These are phyloP conservation scores for Epizoanthus ramosus DNA, from an alignment of 92 coral and sea anemone genomes.

Conservation along the genomic window DNA sequence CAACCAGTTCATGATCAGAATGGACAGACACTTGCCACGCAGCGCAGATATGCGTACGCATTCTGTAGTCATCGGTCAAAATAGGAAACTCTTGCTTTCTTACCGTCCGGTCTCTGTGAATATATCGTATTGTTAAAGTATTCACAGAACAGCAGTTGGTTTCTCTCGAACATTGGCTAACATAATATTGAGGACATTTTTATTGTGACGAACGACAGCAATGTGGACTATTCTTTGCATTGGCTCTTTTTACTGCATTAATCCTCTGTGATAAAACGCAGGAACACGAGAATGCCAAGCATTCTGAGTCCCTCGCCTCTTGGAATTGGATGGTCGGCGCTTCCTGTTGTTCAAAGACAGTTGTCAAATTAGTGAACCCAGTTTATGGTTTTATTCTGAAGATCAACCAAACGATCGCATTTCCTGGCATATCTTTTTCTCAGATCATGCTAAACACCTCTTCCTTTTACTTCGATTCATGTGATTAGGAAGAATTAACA, in stretches of 20 bases:
- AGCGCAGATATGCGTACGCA: background rate
- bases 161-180: conserved; percentile 1
- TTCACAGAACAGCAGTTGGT: conserved; percentile 12
- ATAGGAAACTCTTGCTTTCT: background rate
- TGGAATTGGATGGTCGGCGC: background rate
- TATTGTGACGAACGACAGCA: conserved; percentile 23
- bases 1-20: no score
- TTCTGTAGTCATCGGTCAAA: background rate
- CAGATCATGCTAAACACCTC: background rate
- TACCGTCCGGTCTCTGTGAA: background rate
- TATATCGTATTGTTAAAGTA: background rate
- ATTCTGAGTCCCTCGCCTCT: background rate
- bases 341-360: no score
- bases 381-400: background rate
- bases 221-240: conserved; percentile 32
- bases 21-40: background rate
- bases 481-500: background rate
- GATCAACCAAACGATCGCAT: background rate
- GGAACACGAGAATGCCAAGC: conserved; percentile 8
- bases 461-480: background rate
- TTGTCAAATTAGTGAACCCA: background rate
- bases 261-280: conserved; percentile 36
- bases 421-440: background rate
- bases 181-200: conserved; percentile 22
- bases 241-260: conserved; percentile 9